phyloP scores from a whole-genome alignment of 1,140 invertebrate genomes.

The Ganaspis sp. region DNA sequence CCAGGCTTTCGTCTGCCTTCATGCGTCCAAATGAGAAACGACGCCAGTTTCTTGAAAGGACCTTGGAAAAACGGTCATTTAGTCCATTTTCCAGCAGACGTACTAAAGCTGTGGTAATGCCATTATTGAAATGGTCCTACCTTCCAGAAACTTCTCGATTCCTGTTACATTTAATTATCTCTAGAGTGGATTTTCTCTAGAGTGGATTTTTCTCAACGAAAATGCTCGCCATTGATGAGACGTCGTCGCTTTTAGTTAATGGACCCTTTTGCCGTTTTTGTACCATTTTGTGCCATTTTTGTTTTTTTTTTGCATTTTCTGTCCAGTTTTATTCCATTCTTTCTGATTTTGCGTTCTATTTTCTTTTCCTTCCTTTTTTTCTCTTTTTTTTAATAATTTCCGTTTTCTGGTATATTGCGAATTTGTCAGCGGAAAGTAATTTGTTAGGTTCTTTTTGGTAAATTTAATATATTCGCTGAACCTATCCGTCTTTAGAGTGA shows the following conservation, averaged over 20 bases:
- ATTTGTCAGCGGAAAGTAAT: not conserved
- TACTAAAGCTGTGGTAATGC: conserved; percentile 13
- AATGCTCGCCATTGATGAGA: not conserved
- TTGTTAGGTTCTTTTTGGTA: not conserved
- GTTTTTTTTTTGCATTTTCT: too few species aligned
- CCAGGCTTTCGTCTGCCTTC: not conserved
- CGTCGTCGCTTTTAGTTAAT: not conserved
- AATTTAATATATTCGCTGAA: not conserved
- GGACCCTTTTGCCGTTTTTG: too few species aligned
- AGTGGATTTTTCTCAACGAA: not conserved
- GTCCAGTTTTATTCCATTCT: too few species aligned
- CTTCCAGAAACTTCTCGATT: not conserved
- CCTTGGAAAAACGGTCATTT: conserved; percentile 23
- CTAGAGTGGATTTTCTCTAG: too few species aligned
- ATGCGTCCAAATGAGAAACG: conserved; percentile 22
- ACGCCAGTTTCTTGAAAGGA: conserved; percentile 26
- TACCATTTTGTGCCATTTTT: too few species aligned
- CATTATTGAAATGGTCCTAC: conserved; percentile 8
- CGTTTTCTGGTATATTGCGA: too few species aligned
- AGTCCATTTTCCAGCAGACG: conserved; percentile 20
- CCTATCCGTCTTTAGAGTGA: conserved; percentile 5
- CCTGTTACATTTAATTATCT: conserved; percentile 7
- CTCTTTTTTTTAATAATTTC: too few species aligned
- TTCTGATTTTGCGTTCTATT: too few species aligned
- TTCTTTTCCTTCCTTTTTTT: not conserved